Evolutionary conservation across 2,797 vertebrate species (phyloP), one percentile per base, ranked within the genome.

Genomic region (Pseudochirops corinnae): DNA sequence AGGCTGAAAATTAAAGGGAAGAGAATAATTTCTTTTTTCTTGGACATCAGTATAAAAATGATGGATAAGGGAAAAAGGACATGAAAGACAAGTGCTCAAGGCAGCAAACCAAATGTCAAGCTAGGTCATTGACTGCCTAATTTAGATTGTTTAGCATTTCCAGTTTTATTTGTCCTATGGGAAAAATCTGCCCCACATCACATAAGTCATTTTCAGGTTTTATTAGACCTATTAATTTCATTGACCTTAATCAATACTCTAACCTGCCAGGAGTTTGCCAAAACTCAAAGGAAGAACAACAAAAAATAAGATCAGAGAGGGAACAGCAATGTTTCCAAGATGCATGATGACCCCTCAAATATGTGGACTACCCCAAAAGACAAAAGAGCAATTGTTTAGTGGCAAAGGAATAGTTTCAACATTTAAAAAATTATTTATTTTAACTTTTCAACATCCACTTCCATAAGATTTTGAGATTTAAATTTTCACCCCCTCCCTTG

Each of bases 41-140:
- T 24, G 67, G 50, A 55, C 56, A 91, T 91, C 56, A 93, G 46
- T 87, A 55, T 91, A 33, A 92, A 95, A 93, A 93, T 58, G 58
- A 55, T 50, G 53, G 52, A 50, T 55, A 13, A 39, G 52, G 39
- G 67, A 90, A 90, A 39, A 33, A n/a, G 9, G 2, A 28, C 31
- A 4, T 29, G 24, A 24, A 92, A 56, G 46, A 1, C 21, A 13
- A n/a, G 14, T 39, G 14, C 33, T 74, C 14, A 74, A 6, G 52
- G 58, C 14, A 53, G 16, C 53, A 52, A 91, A 24, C 91, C 55
- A 62, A 91, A 91, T 74, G 29, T 62, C 53, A 93, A 90, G 93
- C 74, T 74, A 58, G 56, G 18, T 91, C 21, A 92, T 33, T n/a
- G 24, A 13, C 13, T 28, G 33, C 28, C 90, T 93, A 55, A 93